Base-by-base conservation (phyloP, 2,797 vertebrate genomes). In the Platalea minor region DNA sequence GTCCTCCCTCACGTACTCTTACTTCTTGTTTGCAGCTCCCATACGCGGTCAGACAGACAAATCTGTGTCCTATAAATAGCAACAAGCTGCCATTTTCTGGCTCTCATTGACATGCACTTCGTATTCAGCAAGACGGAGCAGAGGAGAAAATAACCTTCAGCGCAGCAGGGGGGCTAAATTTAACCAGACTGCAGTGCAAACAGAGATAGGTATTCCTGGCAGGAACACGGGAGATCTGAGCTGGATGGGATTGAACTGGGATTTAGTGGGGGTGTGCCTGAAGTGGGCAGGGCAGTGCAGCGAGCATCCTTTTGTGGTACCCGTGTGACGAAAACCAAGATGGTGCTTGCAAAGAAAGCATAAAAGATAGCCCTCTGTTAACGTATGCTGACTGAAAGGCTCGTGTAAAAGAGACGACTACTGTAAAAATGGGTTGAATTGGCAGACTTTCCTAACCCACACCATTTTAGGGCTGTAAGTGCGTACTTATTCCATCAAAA, bases 71-170 rank as follows among this genome's bases (percentile, higher is more conserved):
- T 95, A 92, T 82, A 97, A 97, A 92, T 88, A 96, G 79, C 92
- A 93, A 17, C 50, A 19, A 16, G 28, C 64, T 77, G 93, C 92
- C 89, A 61, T 93, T 93, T 74, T 54, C 80, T 50, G 79, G n/a
- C 87, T 95, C 53, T 92, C 95, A 78, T 70, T 80, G 69, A 73
- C 94, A 76, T 46, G 65, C 81, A 29, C 75, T 54, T 61, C 5
- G 13, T 86, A 94, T 83, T 92, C 93, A 87, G 91, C 8, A 79
- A 96, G 96, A 79, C 88, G 43, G 81, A 92, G 88, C 79, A 68
- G 92, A 86, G 89, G 88, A 93, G 86, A 96, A 95, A 96, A 95
- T 72, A 80, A 90, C 84, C 95, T 95, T 91, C 70, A 78, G 73
- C 9, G 0, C 79, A 17, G 68, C 5, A 5, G 51, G 24, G n/a